A percentile compares a stretch with the other conserved stretches of the same genome.
Conservation (phyloP, 2,888 invertebrate species). For the Colostygia pectinataria region DNA sequence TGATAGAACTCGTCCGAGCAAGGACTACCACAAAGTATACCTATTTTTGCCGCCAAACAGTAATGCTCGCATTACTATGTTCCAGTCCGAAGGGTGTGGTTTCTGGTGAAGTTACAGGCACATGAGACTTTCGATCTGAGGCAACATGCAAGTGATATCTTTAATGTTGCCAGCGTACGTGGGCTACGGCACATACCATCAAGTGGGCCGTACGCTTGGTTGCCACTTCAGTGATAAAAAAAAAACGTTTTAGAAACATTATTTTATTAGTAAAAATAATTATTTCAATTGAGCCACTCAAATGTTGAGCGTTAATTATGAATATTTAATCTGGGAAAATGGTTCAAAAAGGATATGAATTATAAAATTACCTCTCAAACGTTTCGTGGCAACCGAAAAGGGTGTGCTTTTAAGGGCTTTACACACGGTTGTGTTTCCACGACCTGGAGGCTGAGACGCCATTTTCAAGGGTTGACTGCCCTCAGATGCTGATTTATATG, state of each 20-base stretch:
- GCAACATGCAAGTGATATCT: too few species aligned
- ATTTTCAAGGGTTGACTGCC: conserved; percentile 57
- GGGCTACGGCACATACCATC: too few species aligned
- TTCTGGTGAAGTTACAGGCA: too few species aligned
- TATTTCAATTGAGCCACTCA: conserved; percentile 62
- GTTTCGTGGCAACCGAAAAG: conserved; percentile 68
- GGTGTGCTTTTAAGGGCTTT: conserved; percentile 64
- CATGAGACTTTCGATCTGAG: too few species aligned
- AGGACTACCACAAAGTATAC: too few species aligned
- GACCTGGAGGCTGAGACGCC: conserved; percentile 41
- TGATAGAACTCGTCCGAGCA: too few species aligned
- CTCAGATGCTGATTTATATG: conserved; percentile 18
- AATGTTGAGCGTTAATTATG: conserved; percentile 64
- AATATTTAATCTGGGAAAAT: conserved; percentile 77
- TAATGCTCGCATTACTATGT: too few species aligned
- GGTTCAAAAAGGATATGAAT: conserved; percentile 75
- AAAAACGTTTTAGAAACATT: conserved; percentile 31
- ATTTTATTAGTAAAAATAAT: conserved; percentile 45
- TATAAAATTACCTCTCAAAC: conserved; percentile 76
- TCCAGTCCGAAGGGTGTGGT: too few species aligned
- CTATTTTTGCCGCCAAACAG: too few species aligned
- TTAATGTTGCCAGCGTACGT: too few species aligned
- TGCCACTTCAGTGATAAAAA: too few species aligned
- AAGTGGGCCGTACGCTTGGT: too few species aligned
- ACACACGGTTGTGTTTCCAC: conserved; percentile 48